These are phyloP conservation scores for Bos indicus DNA, from an alignment of 2,113 vertebrate species.

Conservation along the genomic window DNA sequence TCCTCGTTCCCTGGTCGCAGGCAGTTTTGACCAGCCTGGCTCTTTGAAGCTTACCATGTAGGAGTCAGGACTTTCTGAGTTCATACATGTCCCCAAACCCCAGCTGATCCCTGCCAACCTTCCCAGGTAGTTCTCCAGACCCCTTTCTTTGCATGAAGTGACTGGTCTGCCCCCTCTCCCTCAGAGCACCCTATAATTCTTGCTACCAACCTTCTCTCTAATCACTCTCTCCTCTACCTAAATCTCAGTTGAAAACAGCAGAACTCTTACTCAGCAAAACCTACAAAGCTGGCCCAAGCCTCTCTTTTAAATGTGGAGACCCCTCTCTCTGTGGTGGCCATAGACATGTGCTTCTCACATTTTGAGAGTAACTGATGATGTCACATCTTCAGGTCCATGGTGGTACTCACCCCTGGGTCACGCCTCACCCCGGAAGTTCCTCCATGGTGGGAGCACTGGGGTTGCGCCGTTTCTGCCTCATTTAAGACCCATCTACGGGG, in stretches of 20 bases:
- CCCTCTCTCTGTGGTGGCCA: neutral
- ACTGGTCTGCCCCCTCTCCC: neutral
- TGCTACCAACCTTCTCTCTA: neutral
- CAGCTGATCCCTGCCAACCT: neutral
- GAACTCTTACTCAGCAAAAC: neutral
- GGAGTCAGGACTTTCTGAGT: neutral
- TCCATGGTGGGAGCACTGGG: neutral
- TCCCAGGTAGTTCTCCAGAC: neutral
- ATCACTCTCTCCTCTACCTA: neutral
- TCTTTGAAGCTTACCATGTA: neutral
- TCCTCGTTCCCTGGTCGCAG: neutral
- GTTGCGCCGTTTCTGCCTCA: neutral
- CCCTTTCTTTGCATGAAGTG: neutral
- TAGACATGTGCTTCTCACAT: neutral
- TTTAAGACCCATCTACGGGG: rapidly evolving
- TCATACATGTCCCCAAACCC: neutral
- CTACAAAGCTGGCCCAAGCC: neutral
- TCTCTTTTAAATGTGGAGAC: neutral
- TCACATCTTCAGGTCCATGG: neutral
- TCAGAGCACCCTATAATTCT: neutral
- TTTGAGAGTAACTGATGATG: neutral
- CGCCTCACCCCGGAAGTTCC: neutral
- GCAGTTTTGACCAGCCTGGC: neutral
- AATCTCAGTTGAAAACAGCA: neutral
- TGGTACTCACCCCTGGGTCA: neutral